These are phyloP conservation scores for Reinhardtius hippoglossoides DNA, from an alignment of 2,113 vertebrate genomes.

Conservation along the genomic window DNA sequence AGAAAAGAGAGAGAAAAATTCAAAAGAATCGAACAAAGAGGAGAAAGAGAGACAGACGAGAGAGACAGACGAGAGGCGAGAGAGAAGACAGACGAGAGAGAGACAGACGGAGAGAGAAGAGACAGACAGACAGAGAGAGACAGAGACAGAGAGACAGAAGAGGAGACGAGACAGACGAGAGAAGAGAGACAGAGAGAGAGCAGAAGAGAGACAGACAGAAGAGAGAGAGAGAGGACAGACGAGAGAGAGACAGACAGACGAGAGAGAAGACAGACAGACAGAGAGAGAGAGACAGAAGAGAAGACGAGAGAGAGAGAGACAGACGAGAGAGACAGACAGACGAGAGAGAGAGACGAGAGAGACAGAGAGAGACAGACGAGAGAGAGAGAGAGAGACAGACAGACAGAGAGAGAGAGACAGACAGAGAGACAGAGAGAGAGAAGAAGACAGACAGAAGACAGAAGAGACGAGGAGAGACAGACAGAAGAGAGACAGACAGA, in stretches of 20 bases:
- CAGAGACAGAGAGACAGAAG: not conserved
- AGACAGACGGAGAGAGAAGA: not conserved
- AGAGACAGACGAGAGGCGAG: too few species aligned
- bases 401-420: not conserved
- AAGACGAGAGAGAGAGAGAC: constrained; percentile 11
- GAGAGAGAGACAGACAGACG: too few species aligned
- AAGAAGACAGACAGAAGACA: too few species aligned
- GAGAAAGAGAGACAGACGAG: too few species aligned
- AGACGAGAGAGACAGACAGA: not conserved
- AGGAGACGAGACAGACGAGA: not conserved
- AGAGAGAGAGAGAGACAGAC: constrained; percentile 10
- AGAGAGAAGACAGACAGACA: not conserved
- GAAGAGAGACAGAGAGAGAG: not conserved
- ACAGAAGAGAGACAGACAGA: not conserved
- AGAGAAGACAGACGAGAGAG: too few species aligned
- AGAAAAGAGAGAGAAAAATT: too few species aligned
- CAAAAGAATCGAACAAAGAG: too few species aligned
- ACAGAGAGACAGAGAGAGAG: not conserved
- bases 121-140: not conserved
- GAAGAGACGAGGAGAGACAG: too few species aligned
- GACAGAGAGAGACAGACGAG: too few species aligned
- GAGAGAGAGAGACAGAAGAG: not conserved
- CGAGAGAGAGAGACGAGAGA: not conserved
- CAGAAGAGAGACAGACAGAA: not conserved
- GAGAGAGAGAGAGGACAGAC: constrained; percentile 5